Conservation (phyloP, 2,113 vertebrate species). For the Poicephalus gulielmi region DNA sequence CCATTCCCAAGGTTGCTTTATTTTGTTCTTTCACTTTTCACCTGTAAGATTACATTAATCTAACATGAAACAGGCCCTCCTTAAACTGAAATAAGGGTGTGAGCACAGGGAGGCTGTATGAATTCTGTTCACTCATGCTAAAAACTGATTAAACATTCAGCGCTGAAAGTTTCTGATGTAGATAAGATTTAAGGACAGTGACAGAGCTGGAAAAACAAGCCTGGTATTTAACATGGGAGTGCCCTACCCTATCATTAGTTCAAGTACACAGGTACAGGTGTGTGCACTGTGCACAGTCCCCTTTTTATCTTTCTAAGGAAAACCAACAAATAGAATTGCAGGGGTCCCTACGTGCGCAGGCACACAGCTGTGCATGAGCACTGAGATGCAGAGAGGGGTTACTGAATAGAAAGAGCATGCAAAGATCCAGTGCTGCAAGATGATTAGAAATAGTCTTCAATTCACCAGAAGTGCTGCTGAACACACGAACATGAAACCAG, state of each 20-base stretch:
- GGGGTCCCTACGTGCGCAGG: not conserved
- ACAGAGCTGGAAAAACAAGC: constrained; percentile 31
- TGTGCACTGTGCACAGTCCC: not conserved
- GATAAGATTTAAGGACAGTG: constrained; percentile 12
- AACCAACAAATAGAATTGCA: not conserved
- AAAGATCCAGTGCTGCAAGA: not conserved
- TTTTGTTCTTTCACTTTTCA: not conserved
- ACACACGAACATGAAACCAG: not conserved
- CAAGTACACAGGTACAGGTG: not conserved
- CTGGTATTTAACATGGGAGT: not conserved
- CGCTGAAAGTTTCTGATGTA: not conserved
- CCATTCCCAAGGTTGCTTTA: not conserved
- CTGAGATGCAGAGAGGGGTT: not conserved
- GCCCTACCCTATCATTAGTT: not conserved
- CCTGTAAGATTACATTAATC: not conserved
- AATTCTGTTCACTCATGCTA: not conserved
- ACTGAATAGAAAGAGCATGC: not conserved
- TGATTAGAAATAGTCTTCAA: not conserved
- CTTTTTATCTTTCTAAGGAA: not conserved
- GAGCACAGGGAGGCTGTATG: not conserved
- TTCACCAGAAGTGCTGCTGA: not conserved
- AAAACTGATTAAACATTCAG: not conserved
- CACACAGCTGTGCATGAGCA: not conserved
- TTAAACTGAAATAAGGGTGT: not conserved
- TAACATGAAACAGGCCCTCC: not conserved